phyloP scores from a whole-genome alignment of 2,888 invertebrate species.

The Alviniconcha strummeri region DNA sequence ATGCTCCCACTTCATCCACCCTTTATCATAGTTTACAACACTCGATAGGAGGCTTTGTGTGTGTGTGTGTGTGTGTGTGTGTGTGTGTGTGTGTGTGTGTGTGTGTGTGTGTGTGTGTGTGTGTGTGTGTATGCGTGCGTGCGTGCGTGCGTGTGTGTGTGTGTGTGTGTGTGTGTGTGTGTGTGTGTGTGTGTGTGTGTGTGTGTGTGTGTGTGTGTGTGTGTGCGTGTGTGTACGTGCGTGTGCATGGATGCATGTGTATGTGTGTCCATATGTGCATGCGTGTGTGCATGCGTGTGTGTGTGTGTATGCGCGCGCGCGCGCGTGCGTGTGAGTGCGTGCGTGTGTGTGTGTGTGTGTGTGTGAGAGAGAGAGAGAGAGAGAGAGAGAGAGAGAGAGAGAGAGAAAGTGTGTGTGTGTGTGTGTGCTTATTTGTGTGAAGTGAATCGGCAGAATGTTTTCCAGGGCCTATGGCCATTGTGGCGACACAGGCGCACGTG shows the following conservation, averaged over 20 bases:
- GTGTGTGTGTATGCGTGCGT: neutral
- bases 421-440: no score
- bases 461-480: no score
- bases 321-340: neutral
- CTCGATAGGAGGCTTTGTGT: no score
- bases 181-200: neutral
- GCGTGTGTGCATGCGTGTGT: neutral
- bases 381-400: neutral
- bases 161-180: neutral
- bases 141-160: neutral
- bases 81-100: no score
- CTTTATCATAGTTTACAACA: no score
- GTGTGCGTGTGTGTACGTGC: neutral
- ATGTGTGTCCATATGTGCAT: neutral
- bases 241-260: neutral
- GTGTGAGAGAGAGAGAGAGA: neutral
- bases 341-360: slow-evolving; percentile 16
- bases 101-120: no score
- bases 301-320: neutral
- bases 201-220: slow-evolving; percentile 1
- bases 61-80: no score
- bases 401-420: neutral
- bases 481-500: no score
- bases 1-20: no score
- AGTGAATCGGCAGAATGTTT: no score